phyloP scores from a whole-genome alignment of 2,888 invertebrate genomes.

The Venusia cambrica region DNA sequence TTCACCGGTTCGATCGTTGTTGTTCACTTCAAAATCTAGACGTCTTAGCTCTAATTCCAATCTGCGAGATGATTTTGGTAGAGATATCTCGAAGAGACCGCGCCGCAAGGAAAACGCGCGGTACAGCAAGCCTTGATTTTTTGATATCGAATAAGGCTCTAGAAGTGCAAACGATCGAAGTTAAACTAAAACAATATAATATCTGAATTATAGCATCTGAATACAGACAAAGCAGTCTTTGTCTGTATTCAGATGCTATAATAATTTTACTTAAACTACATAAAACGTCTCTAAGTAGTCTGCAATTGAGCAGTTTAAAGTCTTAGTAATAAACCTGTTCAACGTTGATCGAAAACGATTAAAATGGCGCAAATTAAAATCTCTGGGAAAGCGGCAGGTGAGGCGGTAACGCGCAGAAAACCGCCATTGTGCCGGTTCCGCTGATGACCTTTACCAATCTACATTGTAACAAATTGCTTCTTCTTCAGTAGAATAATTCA shows the following conservation, averaged over 20 bases:
- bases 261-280: slow-evolving; percentile 3
- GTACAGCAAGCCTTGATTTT: slow-evolving; percentile 16
- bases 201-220: slow-evolving; percentile 7
- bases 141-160: slow-evolving; percentile 18
- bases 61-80: slow-evolving; percentile 19
- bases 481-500: slow-evolving; percentile 25
- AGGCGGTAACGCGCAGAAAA: slow-evolving; percentile 34
- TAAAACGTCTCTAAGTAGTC: slow-evolving; percentile 19
- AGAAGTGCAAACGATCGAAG: slow-evolving; percentile 9
- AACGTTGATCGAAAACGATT: slow-evolving; percentile 55
- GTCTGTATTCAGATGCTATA: too few species aligned
- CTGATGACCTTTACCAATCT: slow-evolving; percentile 19
- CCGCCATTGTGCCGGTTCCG: slow-evolving; percentile 17
- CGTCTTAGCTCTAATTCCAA: slow-evolving; percentile 36
- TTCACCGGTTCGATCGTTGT: slow-evolving; percentile 66
- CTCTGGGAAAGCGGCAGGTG: slow-evolving; percentile 64
- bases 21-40: slow-evolving; percentile 48
- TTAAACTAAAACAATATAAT: slow-evolving; percentile 12
- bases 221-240: too few species aligned
- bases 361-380: slow-evolving; percentile 65
- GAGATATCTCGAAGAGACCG: slow-evolving; percentile 8
- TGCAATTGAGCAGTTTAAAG: slow-evolving; percentile 41
- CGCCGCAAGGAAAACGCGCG: slow-evolving; percentile 11
- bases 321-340: slow-evolving; percentile 40
- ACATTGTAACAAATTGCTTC: slow-evolving; percentile 24